A percentile compares a stretch with the other conserved stretches of the same genome.
Conservation (phyloP, 2,797 vertebrate genomes). For the Percopsis omiscomaycus region DNA sequence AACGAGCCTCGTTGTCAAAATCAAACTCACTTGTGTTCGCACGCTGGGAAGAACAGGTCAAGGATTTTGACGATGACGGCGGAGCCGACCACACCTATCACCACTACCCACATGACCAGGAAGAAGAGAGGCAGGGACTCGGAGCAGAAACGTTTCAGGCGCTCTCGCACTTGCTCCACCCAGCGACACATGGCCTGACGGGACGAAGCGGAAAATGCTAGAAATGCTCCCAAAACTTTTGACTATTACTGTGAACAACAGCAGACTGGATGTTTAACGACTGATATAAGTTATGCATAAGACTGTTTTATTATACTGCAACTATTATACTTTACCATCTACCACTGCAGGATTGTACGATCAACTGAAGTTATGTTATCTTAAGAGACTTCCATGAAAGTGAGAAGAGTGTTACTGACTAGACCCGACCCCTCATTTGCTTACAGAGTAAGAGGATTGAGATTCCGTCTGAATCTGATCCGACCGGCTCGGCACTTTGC, state of each 20-base stretch:
- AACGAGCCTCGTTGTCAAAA: neutral
- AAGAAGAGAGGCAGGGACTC: slow-evolving; percentile 86
- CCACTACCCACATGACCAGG: slow-evolving; percentile 85
- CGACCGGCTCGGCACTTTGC: slow-evolving; percentile 68
- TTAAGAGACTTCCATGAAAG: too few relatives aligned
- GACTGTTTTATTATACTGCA: neutral
- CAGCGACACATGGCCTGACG: slow-evolving; percentile 87
- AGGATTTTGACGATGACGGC: slow-evolving; percentile 84
- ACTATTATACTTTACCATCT: too few relatives aligned
- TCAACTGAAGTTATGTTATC: too few relatives aligned
- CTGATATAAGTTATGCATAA: too few relatives aligned
- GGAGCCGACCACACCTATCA: slow-evolving; percentile 87
- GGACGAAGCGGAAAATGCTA: neutral
- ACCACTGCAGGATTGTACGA: too few relatives aligned
- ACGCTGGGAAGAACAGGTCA: slow-evolving; percentile 85
- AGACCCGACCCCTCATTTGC: neutral
- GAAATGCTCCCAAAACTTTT: too few relatives aligned
- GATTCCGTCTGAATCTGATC: slow-evolving; percentile 84
- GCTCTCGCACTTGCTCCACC: slow-evolving; percentile 85
- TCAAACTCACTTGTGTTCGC: slow-evolving; percentile 85
- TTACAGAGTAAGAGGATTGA: slow-evolving; percentile 90
- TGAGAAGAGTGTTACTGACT: neutral
- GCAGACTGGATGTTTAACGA: too few relatives aligned
- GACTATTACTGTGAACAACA: too few relatives aligned
- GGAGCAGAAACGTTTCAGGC: slow-evolving; percentile 83